Base-by-base conservation (phyloP, 2,888 invertebrate species). In the Rhagium mordax region DNA sequence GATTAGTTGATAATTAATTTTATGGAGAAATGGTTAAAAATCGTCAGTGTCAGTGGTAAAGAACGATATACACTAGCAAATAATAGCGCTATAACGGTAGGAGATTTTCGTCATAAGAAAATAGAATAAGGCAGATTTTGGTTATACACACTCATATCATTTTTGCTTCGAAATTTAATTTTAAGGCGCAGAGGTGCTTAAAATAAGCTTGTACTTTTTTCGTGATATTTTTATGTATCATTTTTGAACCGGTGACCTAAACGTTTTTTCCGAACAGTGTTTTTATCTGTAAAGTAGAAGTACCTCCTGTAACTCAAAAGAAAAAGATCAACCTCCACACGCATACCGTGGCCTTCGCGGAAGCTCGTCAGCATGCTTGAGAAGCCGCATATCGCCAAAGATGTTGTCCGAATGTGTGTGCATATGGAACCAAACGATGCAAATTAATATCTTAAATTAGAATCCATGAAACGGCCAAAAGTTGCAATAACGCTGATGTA, bases 121-220 rank as follows among this genome's bases (percentile, higher is more conserved):
- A 90, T 91, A 91, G 91, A 91, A 91, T 91, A 91, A 91, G 91
- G 91, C 91, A 91, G 91, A 91, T 91, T 91, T 91, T 90, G 90
- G 90, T 90, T 90, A 90, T 90, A 90, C 90, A 90, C 90, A 88
- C 88, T 88, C 88, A 88, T 88, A 88, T 88, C 88, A 88, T 87
- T 87, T 86, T 89, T 86, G 85, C 88, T 89, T 89, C 87, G 87
- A 88, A 88, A 87, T 88, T 88, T 90, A 89, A 90, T 90, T 91
- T 91, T 92, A 92, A 92, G 92, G 92, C 92, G 92, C 92, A 91
- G 91, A 92, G 91, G 92, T 92, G 92, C 91, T 92, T 89, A 90
- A 91, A 91, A 91, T 91, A 91, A 91, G 91, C 91, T 92, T 92
- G 92, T 91, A 91, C 91, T 91, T 91, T 91, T 91, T 89, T 90